Conservation (phyloP, 2,113 vertebrate genomes). For the Phocoena sinus region DNA sequence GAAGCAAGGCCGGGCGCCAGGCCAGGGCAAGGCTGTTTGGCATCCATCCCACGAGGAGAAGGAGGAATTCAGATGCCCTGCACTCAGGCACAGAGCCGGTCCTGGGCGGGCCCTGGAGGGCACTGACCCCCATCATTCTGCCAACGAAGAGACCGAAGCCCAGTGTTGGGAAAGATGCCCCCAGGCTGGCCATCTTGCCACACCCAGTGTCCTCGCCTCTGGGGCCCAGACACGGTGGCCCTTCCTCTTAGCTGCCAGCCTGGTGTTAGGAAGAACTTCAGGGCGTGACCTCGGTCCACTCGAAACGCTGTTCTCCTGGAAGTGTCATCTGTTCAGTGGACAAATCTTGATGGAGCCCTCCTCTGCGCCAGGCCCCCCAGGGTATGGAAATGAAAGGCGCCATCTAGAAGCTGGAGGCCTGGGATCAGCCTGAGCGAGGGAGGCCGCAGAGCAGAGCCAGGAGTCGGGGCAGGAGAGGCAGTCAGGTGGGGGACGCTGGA, state of each 20-base stretch:
- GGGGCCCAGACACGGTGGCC: not conserved
- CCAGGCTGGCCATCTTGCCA: not conserved
- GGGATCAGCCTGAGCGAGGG: accelerated
- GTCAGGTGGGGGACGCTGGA: accelerated
- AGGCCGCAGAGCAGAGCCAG: accelerated
- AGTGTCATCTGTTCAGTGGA: not conserved
- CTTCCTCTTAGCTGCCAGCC: not conserved
- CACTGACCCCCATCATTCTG: not conserved
- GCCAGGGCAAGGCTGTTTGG: not conserved
- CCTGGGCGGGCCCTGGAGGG: not conserved
- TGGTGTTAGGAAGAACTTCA: not conserved
- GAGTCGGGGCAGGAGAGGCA: accelerated
- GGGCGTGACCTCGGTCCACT: not conserved
- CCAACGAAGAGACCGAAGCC: not conserved
- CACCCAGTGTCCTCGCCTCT: not conserved
- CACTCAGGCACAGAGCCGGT: accelerated
- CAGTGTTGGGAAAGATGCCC: accelerated
- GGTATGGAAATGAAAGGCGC: accelerated
- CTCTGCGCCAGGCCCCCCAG: not conserved
- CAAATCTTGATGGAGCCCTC: not conserved
- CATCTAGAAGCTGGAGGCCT: accelerated
- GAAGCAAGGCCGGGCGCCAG: not conserved
- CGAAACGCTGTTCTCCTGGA: accelerated
- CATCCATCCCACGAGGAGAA: accelerated
- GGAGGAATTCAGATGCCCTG: accelerated